Base-by-base conservation (phyloP, 2,797 vertebrate species). In the Lutra lutra region DNA sequence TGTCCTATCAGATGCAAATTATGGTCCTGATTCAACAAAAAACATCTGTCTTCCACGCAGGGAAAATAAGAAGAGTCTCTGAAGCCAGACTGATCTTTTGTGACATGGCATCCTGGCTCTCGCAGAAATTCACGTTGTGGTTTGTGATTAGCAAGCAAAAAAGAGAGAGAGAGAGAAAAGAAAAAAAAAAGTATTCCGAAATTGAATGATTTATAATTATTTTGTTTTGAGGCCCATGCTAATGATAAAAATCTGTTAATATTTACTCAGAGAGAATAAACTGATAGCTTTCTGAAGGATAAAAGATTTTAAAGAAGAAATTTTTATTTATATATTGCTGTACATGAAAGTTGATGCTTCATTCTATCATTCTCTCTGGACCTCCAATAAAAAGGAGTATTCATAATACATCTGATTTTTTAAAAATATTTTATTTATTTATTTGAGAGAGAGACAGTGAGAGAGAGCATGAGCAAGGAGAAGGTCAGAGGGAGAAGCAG, bases 1-100 rank as follows among this genome's bases (percentile, higher is more conserved):
- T 96, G 96, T 96, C 89, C 82, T 70, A 46, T 25, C 89, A 97
- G 91, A 97, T 96, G 93, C 84, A 95, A 96, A 97, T 91, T 60
- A 89, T 75, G 89, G 89, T 90, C 84, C 84, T 5, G 27, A 94
- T 85, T 95, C 86, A 88, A 95, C 86, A 84, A 70, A 94, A 94
- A 93, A 51, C 27, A 93, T 95, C 96, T 98, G 95, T 94, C 77
- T 35, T 90, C 66, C 84, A 79, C 0, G 0, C 23, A 85, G 62
- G n/a, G 58, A 94, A 94, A 95, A 66, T 48, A 86, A 89, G 77
- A 70, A 93, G 46, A 77, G 79, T 68, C 51, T 88, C 79, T 94
- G 79, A 89, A 95, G 84, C 75, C 94, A 91, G 77, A 75, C 80
- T 66, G 60, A 60, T 48, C 17, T 91, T 93, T 92, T 88, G 83